These are phyloP conservation scores for Sander lucioperca DNA, from an alignment of 2,113 vertebrate species.

Conservation along the genomic window DNA sequence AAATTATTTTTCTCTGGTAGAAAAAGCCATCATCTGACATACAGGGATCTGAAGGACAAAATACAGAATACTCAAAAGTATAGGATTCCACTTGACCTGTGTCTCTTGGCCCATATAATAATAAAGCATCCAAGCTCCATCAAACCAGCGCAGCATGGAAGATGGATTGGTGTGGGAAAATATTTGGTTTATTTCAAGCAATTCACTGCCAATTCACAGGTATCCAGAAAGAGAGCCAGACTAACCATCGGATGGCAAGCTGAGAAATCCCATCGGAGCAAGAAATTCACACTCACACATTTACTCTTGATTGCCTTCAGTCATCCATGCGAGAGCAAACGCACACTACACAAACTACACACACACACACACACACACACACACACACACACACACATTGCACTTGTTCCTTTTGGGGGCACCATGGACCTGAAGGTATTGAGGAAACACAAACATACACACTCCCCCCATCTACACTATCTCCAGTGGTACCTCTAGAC, in stretches of 20 bases:
- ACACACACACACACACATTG: not conserved
- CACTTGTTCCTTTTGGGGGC: conserved; percentile 16
- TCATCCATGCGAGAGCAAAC: conserved; percentile 44
- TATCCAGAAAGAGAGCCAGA: conserved; percentile 10
- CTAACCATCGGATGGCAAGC: conserved; percentile 31
- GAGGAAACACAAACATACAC: conserved; percentile 31
- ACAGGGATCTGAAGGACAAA: not conserved
- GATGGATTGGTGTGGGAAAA: conserved; percentile 20
- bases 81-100: conserved; percentile 53
- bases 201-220: conserved; percentile 51
- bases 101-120: conserved; percentile 45
- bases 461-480: conserved; percentile 13
- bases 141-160: conserved; percentile 16
- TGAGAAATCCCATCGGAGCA: conserved; percentile 53
- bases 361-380: conserved; percentile 8
- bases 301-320: conserved; percentile 52
- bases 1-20: not conserved
- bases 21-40: not conserved
- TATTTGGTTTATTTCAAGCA: conserved; percentile 52
- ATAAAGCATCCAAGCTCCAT: conserved; percentile 23
- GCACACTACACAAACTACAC: conserved; percentile 17
- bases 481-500: conserved; percentile 36
- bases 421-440: conserved; percentile 23
- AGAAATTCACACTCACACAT: conserved; percentile 39
- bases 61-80: conserved; percentile 14